These are phyloP conservation scores for Cheirogaleus major DNA, from an alignment of 2,797 vertebrate species.

Conservation along the genomic window DNA sequence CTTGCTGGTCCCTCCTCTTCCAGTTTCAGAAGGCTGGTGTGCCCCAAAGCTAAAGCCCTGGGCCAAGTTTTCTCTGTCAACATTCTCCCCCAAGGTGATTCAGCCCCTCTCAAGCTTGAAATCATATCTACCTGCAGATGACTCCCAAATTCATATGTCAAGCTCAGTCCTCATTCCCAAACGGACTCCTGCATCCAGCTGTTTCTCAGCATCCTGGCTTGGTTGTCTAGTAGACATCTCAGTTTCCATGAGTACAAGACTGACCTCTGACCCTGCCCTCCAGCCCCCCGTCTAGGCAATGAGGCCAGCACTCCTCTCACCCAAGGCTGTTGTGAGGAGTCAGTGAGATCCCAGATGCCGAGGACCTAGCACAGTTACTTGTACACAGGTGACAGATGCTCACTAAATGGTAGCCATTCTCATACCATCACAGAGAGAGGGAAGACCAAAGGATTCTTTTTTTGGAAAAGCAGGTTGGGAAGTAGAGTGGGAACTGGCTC, in stretches of 20 bases:
- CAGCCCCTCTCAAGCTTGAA: neutral
- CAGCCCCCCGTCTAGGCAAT: rapidly evolving
- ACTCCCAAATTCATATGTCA: neutral
- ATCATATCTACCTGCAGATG: too few species aligned
- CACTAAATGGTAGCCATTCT: neutral
- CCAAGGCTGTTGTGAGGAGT: neutral
- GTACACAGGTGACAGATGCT: too few species aligned
- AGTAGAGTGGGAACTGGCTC: neutral
- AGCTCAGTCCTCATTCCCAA: neutral
- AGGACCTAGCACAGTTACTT: too few species aligned
- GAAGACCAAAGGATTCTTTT: neutral
- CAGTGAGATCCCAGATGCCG: neutral
- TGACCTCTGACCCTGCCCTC: neutral
- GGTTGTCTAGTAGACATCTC: neutral
- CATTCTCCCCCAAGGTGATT: neutral
- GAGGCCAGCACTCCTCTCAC: neutral
- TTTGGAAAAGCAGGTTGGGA: neutral
- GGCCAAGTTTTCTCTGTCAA: neutral
- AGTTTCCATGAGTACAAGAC: neutral
- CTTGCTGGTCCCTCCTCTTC: neutral
- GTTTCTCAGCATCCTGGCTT: neutral
- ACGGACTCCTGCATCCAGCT: neutral
- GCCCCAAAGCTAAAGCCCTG: neutral
- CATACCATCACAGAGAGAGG: neutral
- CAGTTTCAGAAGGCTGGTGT: too few species aligned